These are phyloP conservation scores for Aurelia aurita complex sp. Pacific DNA, from an alignment of 30 jellyfish, hydroid and myxozoan species.

Conservation along the genomic window DNA sequence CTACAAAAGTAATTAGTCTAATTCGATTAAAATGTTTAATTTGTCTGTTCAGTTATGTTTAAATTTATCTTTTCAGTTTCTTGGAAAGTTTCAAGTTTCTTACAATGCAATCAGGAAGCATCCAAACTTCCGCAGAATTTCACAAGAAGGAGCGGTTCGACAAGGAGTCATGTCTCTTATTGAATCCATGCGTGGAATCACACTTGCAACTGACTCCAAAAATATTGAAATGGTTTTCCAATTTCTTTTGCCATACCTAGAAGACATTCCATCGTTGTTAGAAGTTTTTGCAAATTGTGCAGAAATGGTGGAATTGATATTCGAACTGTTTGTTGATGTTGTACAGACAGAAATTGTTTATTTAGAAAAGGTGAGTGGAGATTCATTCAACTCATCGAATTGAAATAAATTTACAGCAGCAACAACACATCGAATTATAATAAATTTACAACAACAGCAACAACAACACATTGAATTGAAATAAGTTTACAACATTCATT, in stretches of 20 bases:
- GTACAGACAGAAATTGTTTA: constrained; percentile 68
- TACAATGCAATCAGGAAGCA: constrained; percentile 58
- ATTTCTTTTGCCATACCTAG: constrained; percentile 54
- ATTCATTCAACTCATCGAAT: no score
- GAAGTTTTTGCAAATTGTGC: constrained; percentile 68
- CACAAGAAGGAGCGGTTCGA: constrained; percentile 67
- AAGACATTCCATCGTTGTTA: constrained; percentile 61
- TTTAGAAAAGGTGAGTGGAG: constrained; percentile 64
- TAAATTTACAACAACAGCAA: no score
- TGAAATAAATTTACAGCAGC: no score
- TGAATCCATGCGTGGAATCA: constrained; percentile 93
- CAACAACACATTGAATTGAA: no score
- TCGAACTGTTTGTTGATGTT: constrained; percentile 90
- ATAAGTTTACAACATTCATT: no score
- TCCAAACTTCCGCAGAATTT: constrained; percentile 42
- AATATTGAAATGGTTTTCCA: constrained; percentile 57
- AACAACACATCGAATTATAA: no score
- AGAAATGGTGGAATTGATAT: constrained; percentile 76
- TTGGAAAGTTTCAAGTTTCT: constrained; percentile 41
- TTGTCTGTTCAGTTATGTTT: not conserved
- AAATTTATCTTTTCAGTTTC: constrained; percentile 15
- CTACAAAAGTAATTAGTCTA: no score
- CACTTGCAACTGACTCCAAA: constrained; percentile 55
- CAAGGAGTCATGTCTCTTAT: constrained; percentile 59
- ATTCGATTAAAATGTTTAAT: no score